Evolutionary conservation across 2,888 invertebrate genomes (phyloP), one percentile per base, ranked within the genome.

Genomic region (Clivina fossor): DNA sequence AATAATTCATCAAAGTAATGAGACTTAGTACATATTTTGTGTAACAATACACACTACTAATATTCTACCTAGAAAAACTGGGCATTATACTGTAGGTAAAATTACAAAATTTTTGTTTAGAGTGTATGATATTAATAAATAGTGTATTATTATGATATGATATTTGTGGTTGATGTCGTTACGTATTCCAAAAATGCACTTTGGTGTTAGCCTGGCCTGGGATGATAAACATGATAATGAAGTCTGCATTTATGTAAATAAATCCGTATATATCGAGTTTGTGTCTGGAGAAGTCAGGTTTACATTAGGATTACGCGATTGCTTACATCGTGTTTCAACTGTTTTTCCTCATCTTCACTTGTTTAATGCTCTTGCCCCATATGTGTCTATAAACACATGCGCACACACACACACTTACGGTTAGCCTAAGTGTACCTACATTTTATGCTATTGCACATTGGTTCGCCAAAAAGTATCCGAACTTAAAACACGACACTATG

Each of bases 381-480:
- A 96, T 95, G 76, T 97, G 96, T 78, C 90, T 90, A 79, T 97
- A 97, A 67, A 91, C 84, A 75, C 97, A 96, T 80, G 96, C 94
- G 72, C 85, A 19, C 40, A 13, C 18, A 19, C 40, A 19, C 18
- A 19, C 40, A 19, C 18, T n/a, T n/a, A n/a, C n/a, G n/a, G n/a
- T n/a, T n/a, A n/a, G n/a, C n/a, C n/a, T n/a, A n/a, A n/a, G n/a
- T n/a, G n/a, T n/a, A n/a, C n/a, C n/a, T n/a, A n/a, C n/a, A n/a
- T n/a, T n/a, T n/a, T n/a, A n/a, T n/a, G n/a, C n/a, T n/a, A n/a
- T n/a, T n/a, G n/a, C n/a, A n/a, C n/a, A n/a, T n/a, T n/a, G n/a
- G n/a, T n/a, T n/a, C n/a, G n/a, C n/a, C n/a, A n/a, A n/a, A n/a
- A n/a, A n/a, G n/a, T n/a, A n/a, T n/a, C n/a, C n/a, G n/a, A n/a